Conservation (phyloP, 2,113 vertebrate species). For the Chiloscyllium plagiosum region DNA sequence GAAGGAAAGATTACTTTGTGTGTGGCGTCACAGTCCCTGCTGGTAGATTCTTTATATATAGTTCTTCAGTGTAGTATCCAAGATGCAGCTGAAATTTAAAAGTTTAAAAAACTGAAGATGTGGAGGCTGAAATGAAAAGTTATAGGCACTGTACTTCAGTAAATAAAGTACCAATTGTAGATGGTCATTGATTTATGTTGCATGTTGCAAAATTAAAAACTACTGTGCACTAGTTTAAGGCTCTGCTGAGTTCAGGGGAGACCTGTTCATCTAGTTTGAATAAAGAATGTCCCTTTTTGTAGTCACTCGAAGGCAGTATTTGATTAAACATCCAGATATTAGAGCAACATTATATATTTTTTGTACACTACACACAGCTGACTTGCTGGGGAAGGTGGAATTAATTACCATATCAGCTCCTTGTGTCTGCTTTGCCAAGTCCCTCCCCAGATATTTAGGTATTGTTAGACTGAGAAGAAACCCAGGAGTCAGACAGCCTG, state of each 20-base stretch:
- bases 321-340: background rate
- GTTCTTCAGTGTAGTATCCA: conserved; percentile 23
- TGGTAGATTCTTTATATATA: conserved; percentile 38
- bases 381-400: background rate
- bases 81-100: background rate
- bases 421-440: background rate
- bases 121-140: background rate
- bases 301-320: conserved; percentile 17
- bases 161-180: background rate
- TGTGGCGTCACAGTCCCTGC: conserved; percentile 35
- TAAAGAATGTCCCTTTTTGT: conserved; percentile 13
- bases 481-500: background rate
- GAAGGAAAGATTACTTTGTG: conserved; percentile 32
- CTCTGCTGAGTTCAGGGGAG: background rate
- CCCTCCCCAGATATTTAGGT: background rate
- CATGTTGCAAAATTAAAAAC: conserved; percentile 21
- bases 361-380: background rate
- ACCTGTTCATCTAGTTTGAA: background rate
- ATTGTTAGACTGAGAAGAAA: background rate
- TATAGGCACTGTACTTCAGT: background rate
- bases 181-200: background rate
- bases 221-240: background rate
- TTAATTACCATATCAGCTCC: background rate
- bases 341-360: background rate
- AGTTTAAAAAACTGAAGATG: background rate